These are phyloP conservation scores for Ursus arctos DNA, from an alignment of 2,113 vertebrate species.

Conservation along the genomic window DNA sequence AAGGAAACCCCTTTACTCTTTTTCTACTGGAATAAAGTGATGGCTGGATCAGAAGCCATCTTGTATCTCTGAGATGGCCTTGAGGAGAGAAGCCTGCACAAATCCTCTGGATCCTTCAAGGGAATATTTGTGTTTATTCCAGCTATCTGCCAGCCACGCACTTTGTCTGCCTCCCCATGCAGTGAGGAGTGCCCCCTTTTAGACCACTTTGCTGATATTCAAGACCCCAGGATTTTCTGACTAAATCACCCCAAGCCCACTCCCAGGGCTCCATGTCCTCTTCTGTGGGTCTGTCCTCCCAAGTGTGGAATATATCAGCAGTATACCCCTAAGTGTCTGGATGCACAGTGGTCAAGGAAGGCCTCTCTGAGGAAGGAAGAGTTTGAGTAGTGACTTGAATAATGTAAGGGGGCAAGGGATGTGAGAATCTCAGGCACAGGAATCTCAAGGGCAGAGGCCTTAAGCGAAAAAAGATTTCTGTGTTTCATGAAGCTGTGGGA, in stretches of 20 bases:
- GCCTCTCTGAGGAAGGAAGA: neutral
- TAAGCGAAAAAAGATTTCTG: rapidly evolving
- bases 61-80: neutral
- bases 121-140: neutral
- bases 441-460: neutral
- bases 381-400: neutral
- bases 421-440: neutral
- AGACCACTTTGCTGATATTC: neutral
- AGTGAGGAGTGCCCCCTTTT: neutral
- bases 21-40: neutral
- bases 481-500: neutral
- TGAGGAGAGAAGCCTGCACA: neutral
- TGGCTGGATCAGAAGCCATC: neutral
- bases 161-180: neutral
- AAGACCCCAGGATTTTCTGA: neutral
- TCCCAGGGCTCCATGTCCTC: neutral
- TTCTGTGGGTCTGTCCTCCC: neutral
- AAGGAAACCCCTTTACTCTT: neutral
- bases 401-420: neutral
- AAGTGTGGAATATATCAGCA: too few species aligned
- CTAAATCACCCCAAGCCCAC: neutral
- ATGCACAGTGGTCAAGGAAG: neutral
- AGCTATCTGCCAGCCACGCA: neutral
- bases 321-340: neutral
- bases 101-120: neutral